A percentile compares a stretch with the other conserved stretches of the same genome.
Conservation (phyloP, 2,113 vertebrate species). For the Nycticorax nycticorax region DNA sequence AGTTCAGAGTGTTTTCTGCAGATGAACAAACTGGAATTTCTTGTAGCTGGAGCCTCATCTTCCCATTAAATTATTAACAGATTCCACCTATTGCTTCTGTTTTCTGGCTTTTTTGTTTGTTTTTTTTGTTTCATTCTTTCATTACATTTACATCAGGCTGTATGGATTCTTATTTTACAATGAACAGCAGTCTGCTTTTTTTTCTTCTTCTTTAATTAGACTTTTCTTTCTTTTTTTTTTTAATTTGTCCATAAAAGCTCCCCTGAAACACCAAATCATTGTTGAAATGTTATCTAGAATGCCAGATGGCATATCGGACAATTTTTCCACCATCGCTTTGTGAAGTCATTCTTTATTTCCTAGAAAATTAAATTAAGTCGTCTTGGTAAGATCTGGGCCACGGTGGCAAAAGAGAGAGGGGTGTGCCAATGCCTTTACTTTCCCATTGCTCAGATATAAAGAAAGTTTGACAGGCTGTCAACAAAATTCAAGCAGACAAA, state of each 20-base stretch:
- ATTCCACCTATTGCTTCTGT: background rate
- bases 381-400: background rate
- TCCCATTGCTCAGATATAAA: background rate
- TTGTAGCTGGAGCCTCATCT: conserved; percentile 32
- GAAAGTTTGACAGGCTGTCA: background rate
- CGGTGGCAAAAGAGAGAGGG: background rate
- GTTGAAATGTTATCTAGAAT: background rate
- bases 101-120: background rate
- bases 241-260: background rate
- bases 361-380: conserved; percentile 44
- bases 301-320: background rate
- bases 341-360: conserved; percentile 23
- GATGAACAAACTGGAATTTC: conserved; percentile 61
- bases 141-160: background rate
- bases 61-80: conserved; percentile 53
- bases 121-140: background rate
- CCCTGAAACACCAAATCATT: conserved; percentile 14
- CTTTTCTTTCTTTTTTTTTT: background rate
- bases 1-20: conserved; percentile 60
- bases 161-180: background rate
- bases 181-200: background rate
- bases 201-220: background rate
- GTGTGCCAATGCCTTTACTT: background rate
- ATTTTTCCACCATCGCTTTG: conserved; percentile 10
- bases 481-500: background rate